Base-by-base conservation (phyloP, 2,888 invertebrate genomes). In the Drosophila phalerata region DNA sequence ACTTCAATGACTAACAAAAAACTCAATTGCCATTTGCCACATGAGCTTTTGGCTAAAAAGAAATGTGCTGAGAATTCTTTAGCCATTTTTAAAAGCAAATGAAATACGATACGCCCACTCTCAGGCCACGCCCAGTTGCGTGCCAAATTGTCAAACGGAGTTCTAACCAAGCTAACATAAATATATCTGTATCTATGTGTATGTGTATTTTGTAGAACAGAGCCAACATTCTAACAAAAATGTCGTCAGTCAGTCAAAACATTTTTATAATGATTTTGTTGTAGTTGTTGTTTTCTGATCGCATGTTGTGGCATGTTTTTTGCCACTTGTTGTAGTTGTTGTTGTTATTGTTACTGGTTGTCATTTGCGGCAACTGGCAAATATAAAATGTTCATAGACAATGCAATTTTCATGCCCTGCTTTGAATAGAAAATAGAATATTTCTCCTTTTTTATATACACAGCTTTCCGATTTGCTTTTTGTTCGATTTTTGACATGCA, bases 161-260 rank as follows among this genome's bases (percentile, higher is more conserved):
- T 9, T 32, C 5, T 22, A 34, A 11, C 1, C 30, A 42, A 13
- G 13, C 13, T 19, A 30, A 30, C 9, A 38, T 10, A 38, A 11
- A 51, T 38, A 13, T 6, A 45, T 11, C 19, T 37, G 37, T 15
- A 52, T 37, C 28, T 11, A 9, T 28, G 11, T 22, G 3, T 22
- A 22, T 22, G 22, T 22, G 22, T 5, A 17, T 17, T n/a, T 6
- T 28, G 17, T 25, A 28, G 15, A 49, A 30, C 15, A 10, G n/a
- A 63, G 56, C 17, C 49, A 58, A 64, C 42, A 51, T 38, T 45
- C 22, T 25, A 61, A 51, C 47, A 49, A 43, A 73, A 77, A 69
- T 69, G 71, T 71, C 69, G 63, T 60, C 69, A 69, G 81, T 61
- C 64, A 58, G 77, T 78, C 78, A 74, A 79, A 71, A 40, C 66